These are phyloP conservation scores for Panzeria rudis DNA, from an alignment of 2,888 invertebrate species.

Conservation along the genomic window DNA sequence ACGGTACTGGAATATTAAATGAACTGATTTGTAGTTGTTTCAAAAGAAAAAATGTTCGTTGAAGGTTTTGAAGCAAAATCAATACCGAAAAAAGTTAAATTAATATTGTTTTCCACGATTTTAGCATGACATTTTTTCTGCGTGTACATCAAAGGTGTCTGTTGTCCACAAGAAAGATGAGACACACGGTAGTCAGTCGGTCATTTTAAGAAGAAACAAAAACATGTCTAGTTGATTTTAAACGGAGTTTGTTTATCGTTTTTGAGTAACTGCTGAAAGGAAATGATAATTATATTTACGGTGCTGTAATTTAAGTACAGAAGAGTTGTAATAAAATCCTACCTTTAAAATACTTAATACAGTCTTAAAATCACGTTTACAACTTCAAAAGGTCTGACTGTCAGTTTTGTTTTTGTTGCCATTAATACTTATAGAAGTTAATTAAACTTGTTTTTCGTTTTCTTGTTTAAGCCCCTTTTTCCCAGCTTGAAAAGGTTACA, in stretches of 20 bases:
- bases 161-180: conserved; percentile 27
- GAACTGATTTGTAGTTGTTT: no score
- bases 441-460: conserved; percentile 36
- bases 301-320: conserved; percentile 55
- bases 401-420: conserved; percentile 1
- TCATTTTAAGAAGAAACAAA: conserved; percentile 29
- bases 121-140: no score
- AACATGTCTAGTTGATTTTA: conserved; percentile 29
- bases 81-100: no score
- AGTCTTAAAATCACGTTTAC: conserved; percentile 58
- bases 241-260: conserved; percentile 30
- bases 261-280: conserved; percentile 35
- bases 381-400: conserved; percentile 30
- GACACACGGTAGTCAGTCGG: conserved; percentile 20
- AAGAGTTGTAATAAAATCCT: conserved; percentile 40
- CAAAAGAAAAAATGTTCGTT: no score
- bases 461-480: conserved; percentile 23
- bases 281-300: conserved; percentile 52
- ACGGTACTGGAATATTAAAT: no score
- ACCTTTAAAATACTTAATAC: conserved; percentile 28
- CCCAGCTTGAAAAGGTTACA: conserved; percentile 55
- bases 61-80: no score
- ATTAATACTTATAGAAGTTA: conserved; percentile 35
- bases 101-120: no score
- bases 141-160: neutral